Evolutionary conservation across 1,140 invertebrate species (phyloP).

Genomic region (Drosophila prosaltans): DNA sequence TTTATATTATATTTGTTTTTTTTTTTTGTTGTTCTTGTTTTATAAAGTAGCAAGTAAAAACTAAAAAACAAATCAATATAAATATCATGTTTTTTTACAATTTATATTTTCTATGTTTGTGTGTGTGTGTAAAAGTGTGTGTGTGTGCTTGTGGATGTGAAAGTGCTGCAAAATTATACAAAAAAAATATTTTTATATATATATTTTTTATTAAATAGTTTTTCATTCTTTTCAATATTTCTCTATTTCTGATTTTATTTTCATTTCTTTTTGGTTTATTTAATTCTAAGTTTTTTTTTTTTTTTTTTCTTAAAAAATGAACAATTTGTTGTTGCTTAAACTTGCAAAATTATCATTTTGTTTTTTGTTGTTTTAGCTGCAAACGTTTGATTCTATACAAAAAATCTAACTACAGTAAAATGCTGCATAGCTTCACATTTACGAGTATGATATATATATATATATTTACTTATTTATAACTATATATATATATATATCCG

Average conservation of each 20-base stretch:
- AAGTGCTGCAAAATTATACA: constrained; percentile 68
- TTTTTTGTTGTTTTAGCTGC: constrained; percentile 56
- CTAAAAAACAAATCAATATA: constrained; percentile 62
- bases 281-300: constrained; percentile 26
- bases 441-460: constrained; percentile 64
- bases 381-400: constrained; percentile 70
- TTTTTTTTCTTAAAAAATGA: constrained; percentile 63
- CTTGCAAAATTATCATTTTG: constrained; percentile 62
- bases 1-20: constrained; percentile 59
- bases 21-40: not conserved
- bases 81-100: constrained; percentile 59
- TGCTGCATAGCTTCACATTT: constrained; percentile 72
- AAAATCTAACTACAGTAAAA: constrained; percentile 79
- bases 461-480: constrained; percentile 46
- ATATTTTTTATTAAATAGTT: constrained; percentile 12
- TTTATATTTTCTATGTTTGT: constrained; percentile 35
- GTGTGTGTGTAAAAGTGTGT: constrained; percentile 35
- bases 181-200: constrained; percentile 37
- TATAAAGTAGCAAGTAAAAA: constrained; percentile 76
- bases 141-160: constrained; percentile 47
- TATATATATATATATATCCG: constrained; percentile 59
- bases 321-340: constrained; percentile 59
- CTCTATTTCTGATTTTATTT: constrained; percentile 63
- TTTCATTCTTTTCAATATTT: constrained; percentile 37
- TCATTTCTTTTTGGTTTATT: constrained; percentile 31